Percentiles rank a stretch among this genome's conserved stretches.
Conservation (phyloP, 1,140 invertebrate genomes). For the Adoxophyes honmai region DNA sequence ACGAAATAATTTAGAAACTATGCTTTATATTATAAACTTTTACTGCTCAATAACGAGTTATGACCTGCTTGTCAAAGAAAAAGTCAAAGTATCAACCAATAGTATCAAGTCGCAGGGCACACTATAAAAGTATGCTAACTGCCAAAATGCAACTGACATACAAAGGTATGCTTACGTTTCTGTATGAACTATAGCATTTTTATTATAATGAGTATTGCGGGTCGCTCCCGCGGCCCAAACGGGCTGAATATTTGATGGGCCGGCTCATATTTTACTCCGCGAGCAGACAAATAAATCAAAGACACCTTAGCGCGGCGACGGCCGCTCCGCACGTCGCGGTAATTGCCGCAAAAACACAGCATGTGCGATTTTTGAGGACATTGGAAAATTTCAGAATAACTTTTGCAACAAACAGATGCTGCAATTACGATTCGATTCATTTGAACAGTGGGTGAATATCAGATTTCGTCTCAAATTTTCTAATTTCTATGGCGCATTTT, state of each 20-base stretch:
- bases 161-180: slow-evolving; percentile 32
- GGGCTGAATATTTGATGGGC: slow-evolving; percentile 65
- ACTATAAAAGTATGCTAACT: slow-evolving; percentile 23
- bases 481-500: too few species aligned
- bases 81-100: too few species aligned
- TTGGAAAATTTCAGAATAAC: slow-evolving; percentile 70
- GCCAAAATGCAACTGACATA: slow-evolving; percentile 39
- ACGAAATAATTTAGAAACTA: too few species aligned
- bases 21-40: too few species aligned
- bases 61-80: too few species aligned
- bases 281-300: slow-evolving; percentile 71
- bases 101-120: neutral
- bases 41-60: too few species aligned
- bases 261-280: slow-evolving; percentile 67
- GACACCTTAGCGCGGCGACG: slow-evolving; percentile 53
- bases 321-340: slow-evolving; percentile 56
- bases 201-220: slow-evolving; percentile 67
- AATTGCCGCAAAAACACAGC: slow-evolving; percentile 70
- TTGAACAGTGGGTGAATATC: neutral
- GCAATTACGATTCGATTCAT: neutral
- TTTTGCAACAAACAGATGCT: slow-evolving; percentile 21
- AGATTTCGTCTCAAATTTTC: neutral
- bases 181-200: slow-evolving; percentile 67
- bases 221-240: slow-evolving; percentile 51
- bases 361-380: slow-evolving; percentile 61